Percentiles rank a stretch among this genome's conserved stretches.
Evolutionary conservation across 35 echinoderm and acorn worm species (phyloP).

Genomic region (Strongylocentrotus purpuratus): DNA sequence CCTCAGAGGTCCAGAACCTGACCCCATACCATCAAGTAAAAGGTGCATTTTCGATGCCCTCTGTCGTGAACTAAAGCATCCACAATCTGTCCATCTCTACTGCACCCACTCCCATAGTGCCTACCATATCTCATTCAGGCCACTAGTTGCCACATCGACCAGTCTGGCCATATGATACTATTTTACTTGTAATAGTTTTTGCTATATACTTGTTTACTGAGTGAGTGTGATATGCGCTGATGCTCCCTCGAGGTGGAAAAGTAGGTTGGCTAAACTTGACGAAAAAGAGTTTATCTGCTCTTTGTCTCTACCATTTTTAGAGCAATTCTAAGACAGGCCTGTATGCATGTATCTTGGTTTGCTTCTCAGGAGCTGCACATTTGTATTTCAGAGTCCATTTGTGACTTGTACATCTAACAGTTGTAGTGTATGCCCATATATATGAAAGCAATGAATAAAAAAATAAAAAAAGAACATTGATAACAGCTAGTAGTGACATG

Average conservation of each 20-base stretch:
- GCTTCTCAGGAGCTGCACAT: background rate
- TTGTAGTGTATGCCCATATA: too few species aligned
- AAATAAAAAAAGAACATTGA: too few species aligned
- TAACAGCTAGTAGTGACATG: too few species aligned
- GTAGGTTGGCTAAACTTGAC: background rate
- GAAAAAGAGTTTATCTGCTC: background rate
- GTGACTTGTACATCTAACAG: too few species aligned
- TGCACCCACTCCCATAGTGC: background rate
- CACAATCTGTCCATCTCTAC: background rate
- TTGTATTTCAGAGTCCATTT: too few species aligned
- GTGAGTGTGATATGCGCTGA: background rate
- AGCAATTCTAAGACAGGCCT: background rate
- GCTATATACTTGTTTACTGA: slow-evolving; percentile 7
- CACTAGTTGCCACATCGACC: background rate
- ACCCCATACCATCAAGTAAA: background rate
- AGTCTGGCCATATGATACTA: background rate
- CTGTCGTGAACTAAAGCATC: background rate
- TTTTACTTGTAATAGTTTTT: background rate
- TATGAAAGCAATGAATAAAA: too few species aligned
- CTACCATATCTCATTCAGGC: background rate
- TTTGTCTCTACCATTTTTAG: background rate
- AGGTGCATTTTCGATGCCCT: background rate
- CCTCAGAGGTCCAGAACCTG: background rate
- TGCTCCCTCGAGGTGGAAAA: background rate
- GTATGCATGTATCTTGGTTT: background rate